Conservation (phyloP, 2,888 invertebrate species). For the Chrysolina oricalcia region DNA sequence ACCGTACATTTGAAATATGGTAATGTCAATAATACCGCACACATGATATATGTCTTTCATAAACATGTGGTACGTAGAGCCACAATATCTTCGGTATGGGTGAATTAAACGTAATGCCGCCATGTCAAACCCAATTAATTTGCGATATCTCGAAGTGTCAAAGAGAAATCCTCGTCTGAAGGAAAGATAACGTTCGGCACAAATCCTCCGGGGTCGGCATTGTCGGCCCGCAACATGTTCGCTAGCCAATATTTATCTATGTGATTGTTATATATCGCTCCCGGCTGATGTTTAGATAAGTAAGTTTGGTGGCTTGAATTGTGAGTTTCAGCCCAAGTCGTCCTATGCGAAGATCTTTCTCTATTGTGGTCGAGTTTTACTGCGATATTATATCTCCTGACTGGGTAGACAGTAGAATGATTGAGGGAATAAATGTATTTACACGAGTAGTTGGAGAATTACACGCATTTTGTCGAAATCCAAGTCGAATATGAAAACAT, state of each 20-base stretch:
- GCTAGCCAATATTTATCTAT: constrained; percentile 7
- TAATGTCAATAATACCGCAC: too few relatives aligned
- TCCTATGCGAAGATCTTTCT: not conserved
- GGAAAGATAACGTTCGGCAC: not conserved
- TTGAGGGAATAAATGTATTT: too few relatives aligned
- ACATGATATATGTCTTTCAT: too few relatives aligned
- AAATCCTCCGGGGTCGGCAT: not conserved
- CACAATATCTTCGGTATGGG: too few relatives aligned
- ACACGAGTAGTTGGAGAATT: too few relatives aligned
- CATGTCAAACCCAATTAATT: too few relatives aligned
- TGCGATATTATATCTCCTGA: not conserved
- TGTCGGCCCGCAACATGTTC: constrained; percentile 6
- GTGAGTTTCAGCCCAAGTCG: not conserved
- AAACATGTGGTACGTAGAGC: too few relatives aligned
- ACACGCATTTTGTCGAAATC: too few relatives aligned
- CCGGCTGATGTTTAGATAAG: constrained; percentile 9
- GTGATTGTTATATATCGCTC: constrained; percentile 2
- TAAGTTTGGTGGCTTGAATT: constrained; percentile 7
- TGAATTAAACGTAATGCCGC: too few relatives aligned
- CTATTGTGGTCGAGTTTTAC: not conserved
- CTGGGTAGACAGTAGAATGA: too few relatives aligned
- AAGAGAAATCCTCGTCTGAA: not conserved
- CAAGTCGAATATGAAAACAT: too few relatives aligned
- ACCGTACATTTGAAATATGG: too few relatives aligned
- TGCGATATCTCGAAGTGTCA: not conserved